Conservation (phyloP, 2,797 vertebrate genomes). For the Lepilemur ruficaudatus region DNA sequence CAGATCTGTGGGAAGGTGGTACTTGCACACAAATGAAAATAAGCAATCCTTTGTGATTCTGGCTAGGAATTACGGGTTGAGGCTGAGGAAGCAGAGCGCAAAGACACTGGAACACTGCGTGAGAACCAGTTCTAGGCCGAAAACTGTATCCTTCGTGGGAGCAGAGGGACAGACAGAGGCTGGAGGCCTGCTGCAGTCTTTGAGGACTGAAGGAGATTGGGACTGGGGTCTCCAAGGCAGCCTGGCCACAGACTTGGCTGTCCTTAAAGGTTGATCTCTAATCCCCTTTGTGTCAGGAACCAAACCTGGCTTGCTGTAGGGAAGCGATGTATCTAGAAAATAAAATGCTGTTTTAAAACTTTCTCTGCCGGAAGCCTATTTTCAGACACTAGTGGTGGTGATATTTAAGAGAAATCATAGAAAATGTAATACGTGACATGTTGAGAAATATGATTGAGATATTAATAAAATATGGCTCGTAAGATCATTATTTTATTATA, state of each 20-base stretch:
- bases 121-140: not conserved
- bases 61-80: not conserved
- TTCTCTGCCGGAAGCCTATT: not conserved
- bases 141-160: not conserved
- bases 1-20: not conserved
- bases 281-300: not conserved
- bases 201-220: not conserved
- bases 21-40: not conserved
- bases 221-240: not conserved
- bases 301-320: not conserved
- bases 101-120: not conserved
- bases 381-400: not conserved
- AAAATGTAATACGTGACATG: not conserved
- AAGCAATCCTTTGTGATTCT: not conserved
- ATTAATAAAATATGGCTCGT: no score
- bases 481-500: no score
- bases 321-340: not conserved
- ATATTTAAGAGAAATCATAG: not conserved
- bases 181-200: not conserved
- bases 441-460: no score
- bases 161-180: no score
- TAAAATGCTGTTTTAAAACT: not conserved
- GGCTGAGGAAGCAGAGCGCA: not conserved
- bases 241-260: accelerated
- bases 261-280: not conserved